Conservation (phyloP, 2,888 invertebrate genomes). For the Lydus trimaculatus region DNA sequence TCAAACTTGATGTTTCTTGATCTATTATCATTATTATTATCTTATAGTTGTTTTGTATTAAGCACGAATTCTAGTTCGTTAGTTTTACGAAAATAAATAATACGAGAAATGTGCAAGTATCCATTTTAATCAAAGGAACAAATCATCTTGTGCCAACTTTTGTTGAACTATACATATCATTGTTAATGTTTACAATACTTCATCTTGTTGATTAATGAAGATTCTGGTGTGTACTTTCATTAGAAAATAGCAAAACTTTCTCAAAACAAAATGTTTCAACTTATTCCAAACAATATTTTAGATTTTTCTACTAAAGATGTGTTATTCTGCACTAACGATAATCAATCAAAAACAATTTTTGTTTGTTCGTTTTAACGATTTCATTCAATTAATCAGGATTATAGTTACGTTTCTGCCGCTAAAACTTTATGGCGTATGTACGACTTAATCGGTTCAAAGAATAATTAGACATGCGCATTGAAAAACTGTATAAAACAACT, state of each 20-base stretch:
- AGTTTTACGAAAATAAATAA: neutral
- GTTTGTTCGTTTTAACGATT: no score
- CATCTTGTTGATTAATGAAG: conserved; percentile 14
- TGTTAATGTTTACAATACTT: conserved; percentile 2
- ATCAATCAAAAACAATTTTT: neutral
- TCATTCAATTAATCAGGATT: no score
- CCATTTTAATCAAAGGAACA: conserved; percentile 18
- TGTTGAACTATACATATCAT: neutral
- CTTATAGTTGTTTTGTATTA: neutral
- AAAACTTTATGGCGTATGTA: no score
- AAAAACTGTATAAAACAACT: no score
- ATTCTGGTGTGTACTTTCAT: neutral
- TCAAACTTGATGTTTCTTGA: neutral
- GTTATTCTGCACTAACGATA: neutral
- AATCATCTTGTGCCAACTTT: conserved; percentile 14
- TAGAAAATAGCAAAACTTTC: neutral
- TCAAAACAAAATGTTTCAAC: neutral
- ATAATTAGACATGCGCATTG: no score
- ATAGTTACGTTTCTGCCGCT: no score
- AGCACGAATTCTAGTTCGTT: neutral
- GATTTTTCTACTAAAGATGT: neutral
- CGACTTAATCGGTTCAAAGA: no score
- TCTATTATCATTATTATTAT: conserved; percentile 5
- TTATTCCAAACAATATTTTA: neutral
- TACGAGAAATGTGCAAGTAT: neutral